Conservation (phyloP, 2,888 invertebrate species). For the Melinopterus prodromus region DNA sequence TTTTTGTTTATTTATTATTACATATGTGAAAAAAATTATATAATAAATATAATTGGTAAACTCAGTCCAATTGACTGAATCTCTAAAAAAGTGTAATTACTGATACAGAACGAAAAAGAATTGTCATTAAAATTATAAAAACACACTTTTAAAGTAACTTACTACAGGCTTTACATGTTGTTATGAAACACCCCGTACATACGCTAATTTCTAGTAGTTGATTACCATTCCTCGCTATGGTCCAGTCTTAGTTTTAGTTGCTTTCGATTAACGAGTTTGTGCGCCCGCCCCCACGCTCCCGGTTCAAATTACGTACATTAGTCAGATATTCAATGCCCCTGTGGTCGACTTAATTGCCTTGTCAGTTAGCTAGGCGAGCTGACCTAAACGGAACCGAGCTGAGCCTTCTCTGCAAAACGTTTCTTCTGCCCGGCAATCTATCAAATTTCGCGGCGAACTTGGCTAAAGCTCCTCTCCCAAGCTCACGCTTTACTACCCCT, state of each 20-base stretch:
- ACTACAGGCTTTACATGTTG: too few species aligned
- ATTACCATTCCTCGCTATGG: too few species aligned
- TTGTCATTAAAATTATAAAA: too few species aligned
- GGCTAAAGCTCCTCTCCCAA: conserved; percentile 8
- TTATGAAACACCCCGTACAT: too few species aligned
- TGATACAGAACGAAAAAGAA: too few species aligned
- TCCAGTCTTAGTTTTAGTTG: background rate
- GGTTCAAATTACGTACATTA: conserved; percentile 37
- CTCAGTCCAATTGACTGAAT: too few species aligned
- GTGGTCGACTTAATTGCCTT: conserved; percentile 42
- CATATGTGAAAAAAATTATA: too few species aligned
- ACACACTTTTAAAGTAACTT: too few species aligned
- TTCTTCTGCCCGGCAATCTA: conserved; percentile 16
- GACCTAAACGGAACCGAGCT: conserved; percentile 36
- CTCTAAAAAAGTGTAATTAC: too few species aligned
- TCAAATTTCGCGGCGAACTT: conserved; percentile 21
- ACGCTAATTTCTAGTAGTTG: too few species aligned
- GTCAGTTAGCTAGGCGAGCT: conserved; percentile 38
- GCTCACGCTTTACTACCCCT: background rate
- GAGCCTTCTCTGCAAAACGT: background rate
- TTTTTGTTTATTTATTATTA: too few species aligned
- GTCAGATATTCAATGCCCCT: conserved; percentile 44
- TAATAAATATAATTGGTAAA: too few species aligned
- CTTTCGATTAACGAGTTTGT: background rate
- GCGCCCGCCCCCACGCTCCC: background rate